Evolutionary conservation across 2,113 vertebrate genomes (phyloP), one percentile per base, ranked within the genome.

Genomic region (Uria aalge): DNA sequence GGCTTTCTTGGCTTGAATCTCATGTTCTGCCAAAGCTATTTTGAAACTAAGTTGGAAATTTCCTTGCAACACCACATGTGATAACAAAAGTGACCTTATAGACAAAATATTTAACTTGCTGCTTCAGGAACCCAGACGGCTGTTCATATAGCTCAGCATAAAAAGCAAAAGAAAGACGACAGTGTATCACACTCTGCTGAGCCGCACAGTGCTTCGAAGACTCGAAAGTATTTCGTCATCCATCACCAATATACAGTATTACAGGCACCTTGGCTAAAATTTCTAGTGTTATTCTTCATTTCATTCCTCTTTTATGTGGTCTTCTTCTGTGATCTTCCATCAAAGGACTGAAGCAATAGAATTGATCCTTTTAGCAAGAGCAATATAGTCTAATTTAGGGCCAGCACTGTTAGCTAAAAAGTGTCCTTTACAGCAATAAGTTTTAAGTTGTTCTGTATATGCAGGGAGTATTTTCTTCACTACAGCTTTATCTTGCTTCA

Each of bases 61-160:
- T 95, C 83, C 79, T 94, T 95, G 84, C 11, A 32, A 74, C 41
- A 78, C 89, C 45, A 29, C n/a, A 73, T 76, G 88, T 67, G 76
- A 94, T 94, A 96, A 90, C 69, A 88, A 88, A 94, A 94, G 72
- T 90, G 89, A 96, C 56, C 67, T 95, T 96, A 91, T 18, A 75
- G 87, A 77, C 26, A 77, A 93, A 94, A 85, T 69, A 94, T 90
- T 96, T 95, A 57, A 81, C 71, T 92, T 85, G 11, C 72, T 78
- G 48, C 48, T 80, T 74, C 69, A 82, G 80, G 52, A 92, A 88
- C 57, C 15, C 74, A 79, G 60, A 53, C 0, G 2, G 40, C 38
- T 84, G 55, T 45, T 82, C 77, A 53, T 63, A 63, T 21, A 90
- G 48, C 27, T 78, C 45, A 68, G 47, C 12, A 79, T 45, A 68